These are phyloP conservation scores for Drosophila biarmipes DNA, from an alignment of 1,140 invertebrate genomes.

Conservation along the genomic window DNA sequence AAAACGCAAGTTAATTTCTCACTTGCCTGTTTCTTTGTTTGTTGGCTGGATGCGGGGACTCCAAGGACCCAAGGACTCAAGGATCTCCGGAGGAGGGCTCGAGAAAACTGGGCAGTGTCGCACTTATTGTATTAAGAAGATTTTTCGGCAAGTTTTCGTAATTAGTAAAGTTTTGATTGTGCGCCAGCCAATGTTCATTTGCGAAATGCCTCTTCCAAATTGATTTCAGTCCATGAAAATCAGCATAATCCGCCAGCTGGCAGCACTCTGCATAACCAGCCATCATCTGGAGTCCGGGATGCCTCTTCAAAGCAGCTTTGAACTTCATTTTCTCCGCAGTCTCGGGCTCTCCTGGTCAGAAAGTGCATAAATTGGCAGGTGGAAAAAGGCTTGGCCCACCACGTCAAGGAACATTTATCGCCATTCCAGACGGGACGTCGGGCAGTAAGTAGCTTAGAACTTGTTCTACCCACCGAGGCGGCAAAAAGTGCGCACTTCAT, in stretches of 20 bases:
- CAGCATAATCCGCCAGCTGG: constrained; percentile 69
- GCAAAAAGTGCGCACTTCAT: constrained; percentile 64
- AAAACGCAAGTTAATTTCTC: constrained; percentile 82
- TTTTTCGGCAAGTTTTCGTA: constrained; percentile 80
- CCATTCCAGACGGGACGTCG: constrained; percentile 2
- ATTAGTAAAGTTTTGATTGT: constrained; percentile 83
- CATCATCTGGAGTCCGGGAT: constrained; percentile 4
- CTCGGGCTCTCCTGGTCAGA: constrained; percentile 46
- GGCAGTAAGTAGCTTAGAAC: constrained; percentile 68
- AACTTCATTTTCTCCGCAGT: constrained; percentile 56
- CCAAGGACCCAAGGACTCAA: constrained; percentile 2
- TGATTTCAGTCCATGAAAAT: constrained; percentile 70
- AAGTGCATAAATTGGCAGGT: constrained; percentile 69
- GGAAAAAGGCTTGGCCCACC: constrained; percentile 6
- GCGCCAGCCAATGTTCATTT: constrained; percentile 57
- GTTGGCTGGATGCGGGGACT: constrained; percentile 7
- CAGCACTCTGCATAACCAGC: constrained; percentile 72
- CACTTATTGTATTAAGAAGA: constrained; percentile 80
- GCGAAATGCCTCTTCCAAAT: constrained; percentile 49
- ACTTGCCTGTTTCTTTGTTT: constrained; percentile 59
- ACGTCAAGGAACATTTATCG: constrained; percentile 25
- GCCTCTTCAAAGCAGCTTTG: constrained; percentile 65
- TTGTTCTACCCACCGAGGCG: constrained; percentile 34
- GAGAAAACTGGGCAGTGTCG: constrained; percentile 37
- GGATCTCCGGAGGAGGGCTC: not conserved